A percentile compares a stretch with the other conserved stretches of the same genome.
Evolutionary conservation across 2,113 vertebrate genomes (phyloP).

Genomic region (Brachirus orientalis): DNA sequence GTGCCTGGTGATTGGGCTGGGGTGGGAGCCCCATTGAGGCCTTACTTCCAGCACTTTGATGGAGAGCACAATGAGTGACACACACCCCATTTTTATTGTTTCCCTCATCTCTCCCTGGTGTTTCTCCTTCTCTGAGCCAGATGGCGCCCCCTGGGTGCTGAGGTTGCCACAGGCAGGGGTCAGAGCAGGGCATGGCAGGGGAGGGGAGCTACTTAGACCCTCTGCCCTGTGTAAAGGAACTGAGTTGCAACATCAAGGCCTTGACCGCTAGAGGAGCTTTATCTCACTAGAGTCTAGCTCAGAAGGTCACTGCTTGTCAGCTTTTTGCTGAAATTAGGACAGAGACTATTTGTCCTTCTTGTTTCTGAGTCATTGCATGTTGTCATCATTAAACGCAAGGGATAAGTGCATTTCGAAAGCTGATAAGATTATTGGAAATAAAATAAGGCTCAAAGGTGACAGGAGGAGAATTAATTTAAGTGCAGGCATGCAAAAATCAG

Average conservation of each 20-base stretch:
- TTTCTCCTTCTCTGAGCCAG: conserved; percentile 74
- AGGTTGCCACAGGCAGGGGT: conserved; percentile 74
- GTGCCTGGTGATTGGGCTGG: conserved; percentile 74
- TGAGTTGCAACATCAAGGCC: conserved; percentile 70
- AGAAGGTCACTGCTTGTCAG: conserved; percentile 56
- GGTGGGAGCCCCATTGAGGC: conserved; percentile 72
- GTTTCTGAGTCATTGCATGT: conserved; percentile 31
- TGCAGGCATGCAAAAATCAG: conserved; percentile 42
- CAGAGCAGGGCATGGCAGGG: conserved; percentile 63
- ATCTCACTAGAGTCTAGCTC: conserved; percentile 53
- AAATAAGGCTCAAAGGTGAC: conserved; percentile 42
- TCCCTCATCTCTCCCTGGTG: conserved; percentile 58
- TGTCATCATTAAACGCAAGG: conserved; percentile 33
- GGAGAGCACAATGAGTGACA: conserved; percentile 81
- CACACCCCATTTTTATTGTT: conserved; percentile 78
- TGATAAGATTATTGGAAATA: conserved; percentile 35
- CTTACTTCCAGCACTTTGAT: conserved; percentile 80
- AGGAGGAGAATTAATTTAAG: conserved; percentile 42
- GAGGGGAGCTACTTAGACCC: conserved; percentile 74
- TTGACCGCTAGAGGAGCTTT: conserved; percentile 59
- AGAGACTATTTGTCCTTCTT: conserved; percentile 29
- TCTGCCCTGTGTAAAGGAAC: conserved; percentile 70
- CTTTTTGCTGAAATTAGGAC: conserved; percentile 44
- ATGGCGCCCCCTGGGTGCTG: conserved; percentile 82
- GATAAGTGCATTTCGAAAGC: conserved; percentile 43